Base-by-base conservation (phyloP, 2,797 vertebrate genomes). In the Heliangelus exortis region DNA sequence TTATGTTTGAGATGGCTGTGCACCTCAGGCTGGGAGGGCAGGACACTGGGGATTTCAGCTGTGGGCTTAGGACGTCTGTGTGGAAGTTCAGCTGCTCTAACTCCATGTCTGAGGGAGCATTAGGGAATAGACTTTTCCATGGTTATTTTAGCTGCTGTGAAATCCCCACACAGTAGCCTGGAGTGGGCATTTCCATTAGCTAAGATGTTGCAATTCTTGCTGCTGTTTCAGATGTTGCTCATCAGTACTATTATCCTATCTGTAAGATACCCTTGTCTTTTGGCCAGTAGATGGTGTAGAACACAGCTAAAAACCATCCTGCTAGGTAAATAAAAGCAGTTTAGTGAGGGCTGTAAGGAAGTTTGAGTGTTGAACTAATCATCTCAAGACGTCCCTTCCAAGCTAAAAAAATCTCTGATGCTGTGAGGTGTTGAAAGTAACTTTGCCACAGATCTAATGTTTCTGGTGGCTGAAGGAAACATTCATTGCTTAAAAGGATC, bases 221-320 rank as follows among this genome's bases (percentile, higher is more conserved):
- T 91, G 31, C 51, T 75, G 8, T 28, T 67, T 9, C 1, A 2
- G 10, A 16, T 39, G 34, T 66, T 73, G 41, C 28, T 55, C 11
- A 18, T 1, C 3, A 5, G 29, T 50, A 4, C 7, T 58, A 2
- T 55, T 19, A 10, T 72, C 41, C 36, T 10, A 1, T 43, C 16
- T 73, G 39, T 58, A 21, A 47, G n/a, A 58, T n/a, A 67, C 2
- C 19, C 16, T 33, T 78, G 22, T 15, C 20, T 84, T 50, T 48
- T 58, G 15, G 28, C n/a, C 15, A 5, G 36, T 48, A 26, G 16
- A 25, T 15, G 3, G 2, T 15, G 10, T 1, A n/a, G 36, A 71
- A 31, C 4, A 4, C 5, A 0, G n/a, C 23, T 48, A 4, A 67
- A 86, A 5, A 0, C 1, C 2, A 20, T 63, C 22, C 10, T 3